Evolutionary conservation across 2,888 invertebrate species (phyloP).

Genomic region (Acleris sparsana): DNA sequence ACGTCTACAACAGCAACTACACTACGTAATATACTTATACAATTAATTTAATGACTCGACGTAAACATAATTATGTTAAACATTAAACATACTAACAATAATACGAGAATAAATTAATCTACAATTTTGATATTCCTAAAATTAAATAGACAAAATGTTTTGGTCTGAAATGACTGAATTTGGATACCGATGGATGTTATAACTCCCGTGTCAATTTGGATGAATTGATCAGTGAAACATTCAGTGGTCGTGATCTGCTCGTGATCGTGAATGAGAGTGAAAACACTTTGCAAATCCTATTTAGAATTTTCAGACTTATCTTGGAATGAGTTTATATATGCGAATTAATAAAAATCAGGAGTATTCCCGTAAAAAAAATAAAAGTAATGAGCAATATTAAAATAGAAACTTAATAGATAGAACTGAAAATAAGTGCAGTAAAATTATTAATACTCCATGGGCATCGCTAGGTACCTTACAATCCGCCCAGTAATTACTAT

Average conservation of each 20-base stretch:
- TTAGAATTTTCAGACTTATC: conserved; percentile 19
- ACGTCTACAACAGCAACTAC: conserved; percentile 42
- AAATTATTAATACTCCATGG: conserved; percentile 12
- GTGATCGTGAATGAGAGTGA: conserved; percentile 36
- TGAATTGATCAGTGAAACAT: conserved; percentile 26
- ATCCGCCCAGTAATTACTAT: not conserved
- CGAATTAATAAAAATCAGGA: conserved; percentile 14
- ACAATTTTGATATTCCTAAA: conserved; percentile 33
- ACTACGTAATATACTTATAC: conserved; percentile 43
- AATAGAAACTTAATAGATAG: conserved; percentile 27
- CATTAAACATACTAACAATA: conserved; percentile 40
- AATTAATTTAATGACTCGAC: conserved; percentile 56
- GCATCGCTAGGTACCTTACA: not conserved
- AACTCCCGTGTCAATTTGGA: conserved; percentile 40
- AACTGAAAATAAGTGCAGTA: conserved; percentile 30
- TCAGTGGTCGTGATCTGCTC: conserved; percentile 14
- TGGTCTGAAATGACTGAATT: conserved; percentile 49
- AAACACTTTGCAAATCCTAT: conserved; percentile 38
- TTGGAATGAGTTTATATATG: conserved; percentile 20
- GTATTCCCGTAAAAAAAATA: conserved; percentile 14
- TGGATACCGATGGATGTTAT: conserved; percentile 37
- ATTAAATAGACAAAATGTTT: conserved; percentile 44
- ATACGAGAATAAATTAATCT: conserved; percentile 38
- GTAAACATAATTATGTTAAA: conserved; percentile 45
- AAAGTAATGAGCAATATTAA: conserved; percentile 26